Evolutionary conservation across 2,113 vertebrate species (phyloP), one percentile per base, ranked within the genome.

Genomic region (Forbesichthys papilliferus): DNA sequence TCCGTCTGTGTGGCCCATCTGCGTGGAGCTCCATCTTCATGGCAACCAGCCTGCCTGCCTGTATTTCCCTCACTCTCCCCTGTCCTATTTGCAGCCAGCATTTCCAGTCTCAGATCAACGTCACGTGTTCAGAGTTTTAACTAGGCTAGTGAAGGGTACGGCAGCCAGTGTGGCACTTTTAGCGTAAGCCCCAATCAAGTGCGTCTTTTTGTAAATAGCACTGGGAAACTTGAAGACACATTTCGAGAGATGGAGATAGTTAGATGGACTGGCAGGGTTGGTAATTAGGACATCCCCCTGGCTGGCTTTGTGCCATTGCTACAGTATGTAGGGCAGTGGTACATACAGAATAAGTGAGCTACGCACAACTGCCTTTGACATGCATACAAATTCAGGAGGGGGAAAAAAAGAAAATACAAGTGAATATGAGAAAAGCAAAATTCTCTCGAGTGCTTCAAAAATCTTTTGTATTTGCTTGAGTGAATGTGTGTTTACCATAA

Each of bases 1-100:
- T 79, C 73, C 76, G 77, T 82, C 75, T 86, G 84, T 84, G 71
- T 75, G 69, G 67, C 75, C 74, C 81, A 77, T 86, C 81, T 78
- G 80, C 83, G 75, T 79, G 79, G 65, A 68, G 74, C 79, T 77
- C 74, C 66, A 36, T 9, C 56, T 83, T 61, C 10, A 11, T 81
- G 79, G 66, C 80, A 83, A 73, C 76, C 74, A 74, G 80, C 79
- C 78, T 80, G 58, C 49, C 6, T 69, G 66, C 49, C 6, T 69
- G 66, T 54, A 64, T 36, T 52, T 57, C 75, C 63, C 67, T 18
- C 72, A 58, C 69, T 58, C 70, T 47, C 64, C 49, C 59, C 60
- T 71, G 55, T 83, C 64, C 48, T 84, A 69, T 16, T 76, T 81
- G 70, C 72, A 73, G 69, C 60, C 10, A 75, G 8, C 78, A 77